phyloP scores from a whole-genome alignment of 2,888 invertebrate genomes.

The Nemotelus nigrinus region DNA sequence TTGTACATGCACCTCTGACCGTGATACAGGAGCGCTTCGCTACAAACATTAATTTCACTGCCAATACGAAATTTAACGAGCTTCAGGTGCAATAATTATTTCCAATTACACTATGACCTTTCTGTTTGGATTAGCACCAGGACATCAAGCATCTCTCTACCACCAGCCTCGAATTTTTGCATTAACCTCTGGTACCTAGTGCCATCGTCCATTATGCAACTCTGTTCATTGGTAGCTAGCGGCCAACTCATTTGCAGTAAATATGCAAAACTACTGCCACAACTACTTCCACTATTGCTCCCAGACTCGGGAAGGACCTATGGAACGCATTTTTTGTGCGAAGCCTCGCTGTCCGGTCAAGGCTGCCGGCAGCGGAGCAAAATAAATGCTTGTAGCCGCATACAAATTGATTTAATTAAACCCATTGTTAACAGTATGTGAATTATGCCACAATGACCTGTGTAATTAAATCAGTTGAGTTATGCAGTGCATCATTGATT shows the following conservation, averaged over 20 bases:
- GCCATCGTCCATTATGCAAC: background rate
- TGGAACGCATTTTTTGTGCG: background rate
- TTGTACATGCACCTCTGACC: too few relatives aligned
- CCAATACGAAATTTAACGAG: background rate
- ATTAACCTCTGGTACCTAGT: background rate
- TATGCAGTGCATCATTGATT: conserved; percentile 12
- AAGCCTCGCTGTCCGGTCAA: background rate
- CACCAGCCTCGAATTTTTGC: background rate
- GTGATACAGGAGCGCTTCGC: background rate
- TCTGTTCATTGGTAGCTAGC: background rate
- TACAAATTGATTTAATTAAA: conserved; percentile 37
- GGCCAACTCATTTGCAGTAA: background rate
- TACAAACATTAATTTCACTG: background rate
- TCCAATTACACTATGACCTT: conserved; percentile 7
- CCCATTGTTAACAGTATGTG: conserved; percentile 27
- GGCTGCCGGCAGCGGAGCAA: background rate
- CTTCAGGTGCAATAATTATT: conserved; percentile 23
- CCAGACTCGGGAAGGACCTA: background rate
- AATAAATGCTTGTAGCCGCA: conserved; percentile 4
- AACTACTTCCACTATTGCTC: background rate
- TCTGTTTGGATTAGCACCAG: background rate
- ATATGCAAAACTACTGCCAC: background rate
- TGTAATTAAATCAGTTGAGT: conserved; percentile 33
- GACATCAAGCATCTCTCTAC: background rate
- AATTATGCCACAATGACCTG: conserved; percentile 12